Percentiles rank a stretch among this genome's conserved stretches.
phyloP scores from a whole-genome alignment of 1,140 invertebrate genomes.

The Spodoptera litura region DNA sequence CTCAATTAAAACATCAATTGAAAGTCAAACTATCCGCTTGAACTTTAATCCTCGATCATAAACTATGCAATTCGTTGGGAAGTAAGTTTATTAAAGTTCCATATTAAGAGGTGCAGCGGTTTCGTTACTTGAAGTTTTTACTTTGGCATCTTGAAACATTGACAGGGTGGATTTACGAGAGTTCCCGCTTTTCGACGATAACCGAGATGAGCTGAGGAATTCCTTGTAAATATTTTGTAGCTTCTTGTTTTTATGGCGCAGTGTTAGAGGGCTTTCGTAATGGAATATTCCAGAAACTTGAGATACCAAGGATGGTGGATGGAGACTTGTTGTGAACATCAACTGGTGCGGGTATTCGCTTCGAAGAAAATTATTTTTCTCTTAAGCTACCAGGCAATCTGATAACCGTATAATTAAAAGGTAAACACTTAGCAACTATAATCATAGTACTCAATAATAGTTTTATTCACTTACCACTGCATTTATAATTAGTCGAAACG shows the following conservation, averaged over 20 bases:
- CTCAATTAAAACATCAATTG: conserved; percentile 40
- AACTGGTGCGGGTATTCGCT: too few relatives aligned
- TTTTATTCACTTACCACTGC: conserved; percentile 2
- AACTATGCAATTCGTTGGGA: conserved; percentile 31
- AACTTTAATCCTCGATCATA: conserved; percentile 37
- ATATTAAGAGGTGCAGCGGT: conserved; percentile 46
- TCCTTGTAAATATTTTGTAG: conserved; percentile 42
- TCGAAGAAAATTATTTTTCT: too few relatives aligned
- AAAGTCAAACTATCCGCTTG: conserved; percentile 40
- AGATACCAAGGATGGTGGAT: not conserved
- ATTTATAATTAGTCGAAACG: conserved; percentile 1
- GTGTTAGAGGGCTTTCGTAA: conserved; percentile 29
- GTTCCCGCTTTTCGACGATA: conserved; percentile 51
- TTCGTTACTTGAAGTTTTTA: conserved; percentile 51
- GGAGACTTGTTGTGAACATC: not conserved
- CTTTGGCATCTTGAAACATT: conserved; percentile 59
- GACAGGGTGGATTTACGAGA: conserved; percentile 62
- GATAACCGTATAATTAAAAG: not conserved
- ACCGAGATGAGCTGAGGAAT: conserved; percentile 56
- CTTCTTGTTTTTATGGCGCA: conserved; percentile 35
- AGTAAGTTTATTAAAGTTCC: conserved; percentile 41
- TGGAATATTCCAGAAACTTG: conserved; percentile 32
- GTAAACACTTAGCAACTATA: not conserved
- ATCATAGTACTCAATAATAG: not conserved
- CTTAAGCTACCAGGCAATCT: too few relatives aligned